Conservation (phyloP, 1,140 invertebrate genomes). For the Musca domestica region DNA sequence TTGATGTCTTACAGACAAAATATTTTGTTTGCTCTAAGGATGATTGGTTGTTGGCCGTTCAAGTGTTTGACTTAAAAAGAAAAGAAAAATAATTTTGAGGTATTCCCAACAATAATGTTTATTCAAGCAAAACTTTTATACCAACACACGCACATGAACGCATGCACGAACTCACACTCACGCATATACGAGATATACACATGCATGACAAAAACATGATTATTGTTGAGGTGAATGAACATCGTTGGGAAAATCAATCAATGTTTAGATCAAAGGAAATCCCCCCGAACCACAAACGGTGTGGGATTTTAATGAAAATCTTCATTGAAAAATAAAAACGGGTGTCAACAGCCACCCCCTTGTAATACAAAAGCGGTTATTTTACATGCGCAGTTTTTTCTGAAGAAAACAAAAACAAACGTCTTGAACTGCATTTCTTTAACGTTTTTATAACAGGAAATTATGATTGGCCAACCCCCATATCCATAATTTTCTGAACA, state of each 20-base stretch:
- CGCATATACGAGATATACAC: background rate
- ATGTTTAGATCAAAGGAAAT: background rate
- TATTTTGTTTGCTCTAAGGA: constrained; percentile 1
- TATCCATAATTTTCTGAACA: no score
- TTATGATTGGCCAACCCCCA: no score
- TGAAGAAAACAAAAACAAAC: no score
- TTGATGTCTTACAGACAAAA: constrained; percentile 1
- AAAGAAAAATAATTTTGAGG: constrained; percentile 17
- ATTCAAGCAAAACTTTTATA: background rate
- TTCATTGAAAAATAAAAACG: no score
- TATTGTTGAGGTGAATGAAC: no score
- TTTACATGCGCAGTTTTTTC: background rate
- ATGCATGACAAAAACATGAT: background rate
- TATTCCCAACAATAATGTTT: constrained; percentile 16
- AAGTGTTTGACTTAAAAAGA: constrained; percentile 16
- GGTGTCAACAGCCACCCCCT: no score
- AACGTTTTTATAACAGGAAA: no score
- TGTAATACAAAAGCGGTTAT: no score
- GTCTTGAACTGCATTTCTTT: no score
- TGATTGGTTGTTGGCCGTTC: constrained; percentile 10
- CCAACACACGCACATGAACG: background rate
- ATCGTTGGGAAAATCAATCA: constrained; percentile 13
- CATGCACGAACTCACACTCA: background rate
- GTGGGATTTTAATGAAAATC: no score
- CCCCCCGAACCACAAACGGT: no score